A percentile compares a stretch with the other conserved stretches of the same genome.
These are phyloP conservation scores for Todiramphus chloris DNA, from an alignment of 2,113 vertebrate genomes.

Conservation along the genomic window DNA sequence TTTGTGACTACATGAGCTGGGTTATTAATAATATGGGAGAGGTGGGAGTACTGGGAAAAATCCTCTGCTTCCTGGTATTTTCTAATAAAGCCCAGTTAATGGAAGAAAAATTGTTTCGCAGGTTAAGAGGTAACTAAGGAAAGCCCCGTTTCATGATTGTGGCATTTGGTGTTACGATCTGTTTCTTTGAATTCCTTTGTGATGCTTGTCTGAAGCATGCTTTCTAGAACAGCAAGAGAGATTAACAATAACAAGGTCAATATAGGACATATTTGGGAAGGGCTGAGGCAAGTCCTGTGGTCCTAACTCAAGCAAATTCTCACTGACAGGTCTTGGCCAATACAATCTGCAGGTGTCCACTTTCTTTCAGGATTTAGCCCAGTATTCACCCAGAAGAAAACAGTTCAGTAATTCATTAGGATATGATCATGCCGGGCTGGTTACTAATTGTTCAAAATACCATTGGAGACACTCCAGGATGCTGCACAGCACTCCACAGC, in stretches of 20 bases:
- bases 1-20: neutral
- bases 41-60: neutral
- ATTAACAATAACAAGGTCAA: conserved; percentile 9
- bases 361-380: conserved; percentile 63
- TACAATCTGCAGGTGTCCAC: conserved; percentile 65
- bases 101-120: neutral
- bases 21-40: neutral
- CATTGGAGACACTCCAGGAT: conserved; percentile 66
- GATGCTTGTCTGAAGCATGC: neutral
- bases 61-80: neutral
- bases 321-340: conserved; percentile 49
- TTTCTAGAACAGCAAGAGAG: neutral
- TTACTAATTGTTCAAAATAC: conserved; percentile 67
- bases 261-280: neutral
- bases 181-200: neutral
- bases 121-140: conserved; percentile 35
- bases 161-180: neutral
- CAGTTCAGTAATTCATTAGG: conserved; percentile 68
- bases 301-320: conserved; percentile 43
- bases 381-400: conserved; percentile 64
- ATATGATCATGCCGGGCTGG: conserved; percentile 64
- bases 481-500: conserved; percentile 63
- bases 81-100: conserved; percentile 22
- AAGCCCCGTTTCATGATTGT: neutral
- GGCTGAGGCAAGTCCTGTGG: neutral